phyloP scores from a whole-genome alignment of 2,113 vertebrate genomes.

The Saiga tatarica region DNA sequence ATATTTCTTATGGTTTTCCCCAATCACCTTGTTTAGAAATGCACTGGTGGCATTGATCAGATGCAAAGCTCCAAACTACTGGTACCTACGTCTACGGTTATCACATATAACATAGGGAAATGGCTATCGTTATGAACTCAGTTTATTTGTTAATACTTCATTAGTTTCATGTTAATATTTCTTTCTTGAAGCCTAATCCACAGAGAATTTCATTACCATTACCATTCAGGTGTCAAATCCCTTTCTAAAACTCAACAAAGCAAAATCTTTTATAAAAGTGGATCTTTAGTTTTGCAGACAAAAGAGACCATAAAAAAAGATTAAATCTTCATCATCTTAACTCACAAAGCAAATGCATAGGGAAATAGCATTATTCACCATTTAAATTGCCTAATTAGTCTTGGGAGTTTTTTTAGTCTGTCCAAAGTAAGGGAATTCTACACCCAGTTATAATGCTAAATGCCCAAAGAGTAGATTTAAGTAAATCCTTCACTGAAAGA shows the following conservation, averaged over 20 bases:
- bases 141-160: conserved; percentile 63
- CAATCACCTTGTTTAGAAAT: not conserved
- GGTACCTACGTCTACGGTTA: not conserved
- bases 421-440: conserved; percentile 64
- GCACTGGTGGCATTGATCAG: not conserved
- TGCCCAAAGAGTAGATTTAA: not conserved
- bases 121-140: conserved; percentile 31
- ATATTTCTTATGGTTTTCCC: not conserved
- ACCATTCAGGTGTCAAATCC: conserved; percentile 40
- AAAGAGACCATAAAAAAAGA: conserved; percentile 65
- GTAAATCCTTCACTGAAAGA: conserved; percentile 39
- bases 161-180: conserved; percentile 66
- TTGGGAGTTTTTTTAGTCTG: conserved; percentile 58
- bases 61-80: not conserved
- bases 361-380: conserved; percentile 72
- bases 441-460: not conserved
- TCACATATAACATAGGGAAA: not conserved
- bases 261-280: conserved; percentile 43
- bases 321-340: conserved; percentile 79
- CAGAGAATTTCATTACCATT: conserved; percentile 56
- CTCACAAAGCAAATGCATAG: conserved; percentile 69
- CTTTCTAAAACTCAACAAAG: conserved; percentile 62
- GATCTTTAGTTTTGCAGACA: conserved; percentile 68
- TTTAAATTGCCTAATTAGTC: conserved; percentile 77
- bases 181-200: conserved; percentile 46